phyloP scores from a whole-genome alignment of 2,888 invertebrate genomes.

The Pecten maximus region DNA sequence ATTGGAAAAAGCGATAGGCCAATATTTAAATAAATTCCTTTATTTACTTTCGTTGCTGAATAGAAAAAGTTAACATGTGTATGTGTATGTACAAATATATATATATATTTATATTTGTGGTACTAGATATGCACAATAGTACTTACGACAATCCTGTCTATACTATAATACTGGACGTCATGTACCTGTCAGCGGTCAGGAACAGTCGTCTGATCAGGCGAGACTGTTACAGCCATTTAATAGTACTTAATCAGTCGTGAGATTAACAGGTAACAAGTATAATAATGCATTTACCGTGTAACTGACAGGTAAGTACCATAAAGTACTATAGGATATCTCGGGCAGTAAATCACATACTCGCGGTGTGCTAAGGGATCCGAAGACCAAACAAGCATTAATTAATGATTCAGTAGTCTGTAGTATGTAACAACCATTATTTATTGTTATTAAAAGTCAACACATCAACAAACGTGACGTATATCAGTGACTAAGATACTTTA shows the following conservation, averaged over 20 bases:
- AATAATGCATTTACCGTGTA: conserved; percentile 7
- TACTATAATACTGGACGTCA: background rate
- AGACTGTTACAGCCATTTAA: background rate
- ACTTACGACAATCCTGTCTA: background rate
- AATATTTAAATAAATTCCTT: no score
- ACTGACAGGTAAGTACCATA: background rate
- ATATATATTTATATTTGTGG: no score
- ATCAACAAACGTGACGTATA: background rate
- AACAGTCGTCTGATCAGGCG: background rate
- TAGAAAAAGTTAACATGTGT: no score
- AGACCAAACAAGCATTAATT: background rate
- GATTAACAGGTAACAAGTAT: conserved; percentile 22
- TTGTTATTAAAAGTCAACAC: background rate
- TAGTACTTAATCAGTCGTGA: background rate
- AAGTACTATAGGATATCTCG: background rate
- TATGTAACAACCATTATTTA: background rate
- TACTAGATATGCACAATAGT: background rate
- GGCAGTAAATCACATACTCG: background rate
- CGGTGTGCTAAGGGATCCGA: background rate
- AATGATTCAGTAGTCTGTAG: background rate
- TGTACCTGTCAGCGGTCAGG: background rate
- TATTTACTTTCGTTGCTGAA: no score
- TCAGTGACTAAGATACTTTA: no score
- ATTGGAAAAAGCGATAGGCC: no score
- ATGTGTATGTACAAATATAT: no score